phyloP scores from a whole-genome alignment of 2,888 invertebrate species.

The Caenorhabditis uteleia region DNA sequence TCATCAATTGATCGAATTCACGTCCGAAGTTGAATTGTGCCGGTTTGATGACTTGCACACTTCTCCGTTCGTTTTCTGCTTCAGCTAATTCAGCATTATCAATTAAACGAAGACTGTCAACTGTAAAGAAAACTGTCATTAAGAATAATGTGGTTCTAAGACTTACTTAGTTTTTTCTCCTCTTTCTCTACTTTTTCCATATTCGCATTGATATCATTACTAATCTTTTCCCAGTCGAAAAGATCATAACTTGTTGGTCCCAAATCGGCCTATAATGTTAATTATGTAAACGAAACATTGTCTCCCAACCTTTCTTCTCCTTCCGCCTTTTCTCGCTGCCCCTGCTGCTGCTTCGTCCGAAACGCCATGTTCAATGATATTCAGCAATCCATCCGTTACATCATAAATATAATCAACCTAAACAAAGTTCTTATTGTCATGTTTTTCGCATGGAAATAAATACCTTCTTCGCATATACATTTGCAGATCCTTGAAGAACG shows the following conservation, averaged over 20 bases:
- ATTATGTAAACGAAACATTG: too few species aligned
- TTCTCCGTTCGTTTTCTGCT: conserved; percentile 11
- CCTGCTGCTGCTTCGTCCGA: not conserved
- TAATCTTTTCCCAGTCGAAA: not conserved
- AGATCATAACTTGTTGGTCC: conserved; percentile 19
- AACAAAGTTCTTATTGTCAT: not conserved
- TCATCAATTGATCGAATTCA: conserved; percentile 21
- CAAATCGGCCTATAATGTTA: too few species aligned
- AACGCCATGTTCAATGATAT: conserved; percentile 13
- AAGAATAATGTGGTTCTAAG: not conserved
- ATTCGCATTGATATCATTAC: not conserved
- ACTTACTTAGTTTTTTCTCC: conserved; percentile 9
- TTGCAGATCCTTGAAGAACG: conserved; percentile 79
- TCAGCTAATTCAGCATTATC: conserved; percentile 19
- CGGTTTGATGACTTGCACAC: conserved; percentile 13
- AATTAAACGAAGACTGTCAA: conserved; percentile 14
- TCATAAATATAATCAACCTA: conserved; percentile 26
- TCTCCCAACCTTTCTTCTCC: conserved; percentile 2
- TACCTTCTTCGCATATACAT: conserved; percentile 79
- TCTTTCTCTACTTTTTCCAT: conserved; percentile 11
- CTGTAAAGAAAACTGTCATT: not conserved
- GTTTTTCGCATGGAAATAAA: not conserved
- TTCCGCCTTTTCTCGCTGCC: not conserved
- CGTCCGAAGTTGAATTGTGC: conserved; percentile 33
- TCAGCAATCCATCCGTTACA: conserved; percentile 4